Evolutionary conservation across 2,888 invertebrate genomes (phyloP).

Genomic region (Cabera pusaria): DNA sequence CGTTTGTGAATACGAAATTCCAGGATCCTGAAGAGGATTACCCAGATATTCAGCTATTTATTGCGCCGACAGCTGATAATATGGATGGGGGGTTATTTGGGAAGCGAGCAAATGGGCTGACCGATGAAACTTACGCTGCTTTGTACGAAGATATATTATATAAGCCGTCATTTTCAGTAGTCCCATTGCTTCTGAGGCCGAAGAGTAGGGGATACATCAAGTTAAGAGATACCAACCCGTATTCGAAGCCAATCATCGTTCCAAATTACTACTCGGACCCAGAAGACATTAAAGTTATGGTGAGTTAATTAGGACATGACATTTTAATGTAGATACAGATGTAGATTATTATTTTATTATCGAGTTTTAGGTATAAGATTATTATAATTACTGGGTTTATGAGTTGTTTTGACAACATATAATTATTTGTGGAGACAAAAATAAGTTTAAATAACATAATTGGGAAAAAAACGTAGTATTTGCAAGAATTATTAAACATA

Average conservation of each 20-base stretch:
- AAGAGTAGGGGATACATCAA: slow-evolving; percentile 87
- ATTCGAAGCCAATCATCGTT: slow-evolving; percentile 90
- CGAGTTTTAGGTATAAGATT: too few relatives aligned
- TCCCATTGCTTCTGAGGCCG: slow-evolving; percentile 89
- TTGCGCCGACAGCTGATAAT: slow-evolving; percentile 89
- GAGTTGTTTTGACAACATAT: too few relatives aligned
- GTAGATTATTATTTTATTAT: too few relatives aligned
- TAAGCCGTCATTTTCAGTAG: slow-evolving; percentile 86
- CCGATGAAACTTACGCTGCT: slow-evolving; percentile 86
- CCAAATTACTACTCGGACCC: slow-evolving; percentile 93
- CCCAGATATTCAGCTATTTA: slow-evolving; percentile 91
- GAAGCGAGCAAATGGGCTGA: slow-evolving; percentile 86
- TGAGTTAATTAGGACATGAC: too few relatives aligned
- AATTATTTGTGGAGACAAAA: too few relatives aligned
- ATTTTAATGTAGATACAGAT: too few relatives aligned
- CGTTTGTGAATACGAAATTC: slow-evolving; percentile 89
- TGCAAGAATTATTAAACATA: too few relatives aligned
- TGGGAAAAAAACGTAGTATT: too few relatives aligned
- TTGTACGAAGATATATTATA: slow-evolving; percentile 88
- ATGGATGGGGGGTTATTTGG: slow-evolving; percentile 91
- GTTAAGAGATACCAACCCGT: slow-evolving; percentile 87
- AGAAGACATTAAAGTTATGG: slow-evolving; percentile 87
- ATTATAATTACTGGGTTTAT: too few relatives aligned
- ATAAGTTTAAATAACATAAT: too few relatives aligned
- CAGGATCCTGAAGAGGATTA: slow-evolving; percentile 86